phyloP scores from a whole-genome alignment of 2,888 invertebrate genomes.

The Cephalotes varians region DNA sequence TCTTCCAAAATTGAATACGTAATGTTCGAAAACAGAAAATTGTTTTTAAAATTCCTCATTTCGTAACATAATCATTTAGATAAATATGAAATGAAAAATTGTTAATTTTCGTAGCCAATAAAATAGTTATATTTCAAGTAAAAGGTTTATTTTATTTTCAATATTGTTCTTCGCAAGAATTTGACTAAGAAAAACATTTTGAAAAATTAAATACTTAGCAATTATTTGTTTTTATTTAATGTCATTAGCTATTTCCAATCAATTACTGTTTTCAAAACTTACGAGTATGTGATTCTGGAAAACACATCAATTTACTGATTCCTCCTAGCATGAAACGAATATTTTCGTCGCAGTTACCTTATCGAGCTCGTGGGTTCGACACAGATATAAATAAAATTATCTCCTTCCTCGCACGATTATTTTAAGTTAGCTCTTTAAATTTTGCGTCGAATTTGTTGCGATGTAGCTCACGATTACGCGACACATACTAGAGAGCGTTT shows the following conservation, averaged over 20 bases:
- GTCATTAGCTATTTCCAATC: background rate
- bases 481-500: constrained; percentile 2
- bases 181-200: background rate
- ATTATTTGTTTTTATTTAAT: background rate
- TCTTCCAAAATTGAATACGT: background rate
- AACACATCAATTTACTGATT: background rate
- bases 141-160: background rate
- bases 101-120: background rate
- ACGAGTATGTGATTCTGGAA: background rate
- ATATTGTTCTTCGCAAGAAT: background rate
- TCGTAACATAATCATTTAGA: background rate
- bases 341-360: background rate
- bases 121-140: background rate
- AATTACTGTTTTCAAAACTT: background rate
- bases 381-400: background rate
- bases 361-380: background rate
- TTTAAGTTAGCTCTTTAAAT: background rate
- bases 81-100: background rate
- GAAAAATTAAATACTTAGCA: no score
- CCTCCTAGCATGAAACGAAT: background rate
- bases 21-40: background rate
- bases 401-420: background rate
- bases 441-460: background rate
- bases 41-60: background rate
- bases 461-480: background rate